Evolutionary conservation across 92 coral and sea anemone genomes (phyloP).

Genomic region (Galaxea fascicularis): DNA sequence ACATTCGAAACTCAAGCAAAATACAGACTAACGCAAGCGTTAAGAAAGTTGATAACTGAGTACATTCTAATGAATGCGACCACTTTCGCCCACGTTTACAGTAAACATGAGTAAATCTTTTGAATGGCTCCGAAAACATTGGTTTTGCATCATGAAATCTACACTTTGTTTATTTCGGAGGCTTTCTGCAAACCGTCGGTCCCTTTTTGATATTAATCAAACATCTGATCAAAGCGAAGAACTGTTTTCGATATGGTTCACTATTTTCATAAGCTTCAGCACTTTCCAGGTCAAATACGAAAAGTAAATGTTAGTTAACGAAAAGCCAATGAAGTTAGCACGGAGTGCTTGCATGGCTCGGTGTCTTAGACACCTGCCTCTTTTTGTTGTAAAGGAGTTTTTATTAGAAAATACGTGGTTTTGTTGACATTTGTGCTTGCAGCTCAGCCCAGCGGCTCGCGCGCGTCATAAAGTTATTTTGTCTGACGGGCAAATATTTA

Average conservation of each 20-base stretch:
- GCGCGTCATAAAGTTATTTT: conserved; percentile 1
- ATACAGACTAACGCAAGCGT: neutral
- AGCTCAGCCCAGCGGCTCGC: too few relatives aligned
- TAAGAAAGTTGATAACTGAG: neutral
- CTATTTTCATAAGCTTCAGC: neutral
- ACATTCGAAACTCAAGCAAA: neutral
- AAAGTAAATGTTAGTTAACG: neutral
- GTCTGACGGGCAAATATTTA: neutral
- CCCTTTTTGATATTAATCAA: neutral
- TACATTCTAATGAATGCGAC: neutral
- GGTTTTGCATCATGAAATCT: neutral
- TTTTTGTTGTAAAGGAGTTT: neutral
- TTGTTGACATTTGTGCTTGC: neutral
- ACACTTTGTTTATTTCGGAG: conserved; percentile 1
- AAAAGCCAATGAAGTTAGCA: neutral
- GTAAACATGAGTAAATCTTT: neutral
- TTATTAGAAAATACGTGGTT: neutral
- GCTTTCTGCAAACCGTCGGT: conserved; percentile 2
- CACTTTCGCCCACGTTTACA: neutral
- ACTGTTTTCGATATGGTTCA: neutral
- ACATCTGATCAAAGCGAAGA: neutral
- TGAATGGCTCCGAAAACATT: neutral
- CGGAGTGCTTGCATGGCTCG: neutral
- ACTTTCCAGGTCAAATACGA: neutral
- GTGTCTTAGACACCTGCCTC: neutral